Evolutionary conservation across 2,113 vertebrate genomes (phyloP).

Genomic region (zebrafish (Danio rerio)): DNA sequence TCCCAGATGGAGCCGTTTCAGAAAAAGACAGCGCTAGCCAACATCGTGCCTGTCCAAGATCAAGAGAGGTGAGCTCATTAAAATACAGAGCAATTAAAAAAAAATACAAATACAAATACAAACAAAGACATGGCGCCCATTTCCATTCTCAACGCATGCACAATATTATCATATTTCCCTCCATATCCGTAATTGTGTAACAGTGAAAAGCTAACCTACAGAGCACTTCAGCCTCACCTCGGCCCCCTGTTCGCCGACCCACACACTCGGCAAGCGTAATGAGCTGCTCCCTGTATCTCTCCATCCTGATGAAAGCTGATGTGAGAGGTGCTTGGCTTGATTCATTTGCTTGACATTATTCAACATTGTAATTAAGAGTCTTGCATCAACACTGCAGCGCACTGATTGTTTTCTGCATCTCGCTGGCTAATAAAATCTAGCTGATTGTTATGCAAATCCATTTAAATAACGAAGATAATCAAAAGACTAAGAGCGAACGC

Average conservation of each 20-base stretch:
- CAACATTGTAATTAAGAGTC: conserved; percentile 60
- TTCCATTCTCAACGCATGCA: conserved; percentile 50
- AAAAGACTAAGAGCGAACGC: conserved; percentile 50
- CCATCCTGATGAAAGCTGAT: conserved; percentile 56
- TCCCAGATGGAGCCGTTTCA: conserved; percentile 75
- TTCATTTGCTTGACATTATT: conserved; percentile 65
- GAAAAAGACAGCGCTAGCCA: conserved; percentile 61
- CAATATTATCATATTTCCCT: conserved; percentile 66
- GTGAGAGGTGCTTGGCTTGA: conserved; percentile 63
- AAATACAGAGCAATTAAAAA: conserved; percentile 74
- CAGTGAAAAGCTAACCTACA: conserved; percentile 55
- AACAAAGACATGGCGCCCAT: conserved; percentile 62
- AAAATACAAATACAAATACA: not conserved
- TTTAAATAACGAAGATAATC: conserved; percentile 61
- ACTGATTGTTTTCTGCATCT: conserved; percentile 60
- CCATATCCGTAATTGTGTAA: conserved; percentile 36
- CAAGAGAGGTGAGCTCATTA: conserved; percentile 66
- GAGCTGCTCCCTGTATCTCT: conserved; percentile 51
- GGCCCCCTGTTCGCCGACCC: conserved; percentile 45
- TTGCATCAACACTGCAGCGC: conserved; percentile 48
- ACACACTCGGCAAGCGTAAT: conserved; percentile 51
- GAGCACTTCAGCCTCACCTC: conserved; percentile 46
- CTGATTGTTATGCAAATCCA: conserved; percentile 62
- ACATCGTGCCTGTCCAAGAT: conserved; percentile 66
- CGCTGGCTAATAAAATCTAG: conserved; percentile 56